Evolutionary conservation across 2,888 invertebrate species (phyloP).

Genomic region (Biston stratarius): DNA sequence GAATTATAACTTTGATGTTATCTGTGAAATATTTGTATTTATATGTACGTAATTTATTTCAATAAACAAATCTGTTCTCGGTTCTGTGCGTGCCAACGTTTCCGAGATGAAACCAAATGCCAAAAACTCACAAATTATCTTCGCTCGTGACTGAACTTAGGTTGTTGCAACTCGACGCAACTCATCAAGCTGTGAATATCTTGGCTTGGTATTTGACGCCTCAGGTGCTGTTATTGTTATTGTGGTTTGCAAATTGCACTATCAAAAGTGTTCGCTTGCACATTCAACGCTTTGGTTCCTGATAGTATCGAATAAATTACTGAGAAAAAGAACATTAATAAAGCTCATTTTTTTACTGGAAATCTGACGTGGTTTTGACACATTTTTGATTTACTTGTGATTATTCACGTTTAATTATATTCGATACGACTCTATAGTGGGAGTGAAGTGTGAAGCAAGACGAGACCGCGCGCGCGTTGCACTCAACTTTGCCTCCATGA

Average conservation of each 20-base stretch:
- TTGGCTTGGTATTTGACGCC: conserved; percentile 53
- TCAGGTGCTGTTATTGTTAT: conserved; percentile 46
- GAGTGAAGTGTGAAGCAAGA: too few relatives aligned
- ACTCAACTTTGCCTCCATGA: too few relatives aligned
- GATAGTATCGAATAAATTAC: not conserved
- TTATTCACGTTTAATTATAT: too few relatives aligned
- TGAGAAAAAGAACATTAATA: not conserved
- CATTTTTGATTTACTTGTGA: too few relatives aligned
- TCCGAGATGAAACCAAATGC: conserved; percentile 64
- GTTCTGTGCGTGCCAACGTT: conserved; percentile 45
- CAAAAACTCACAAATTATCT: conserved; percentile 79
- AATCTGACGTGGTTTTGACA: too few relatives aligned
- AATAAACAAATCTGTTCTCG: not conserved
- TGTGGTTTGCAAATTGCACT: conserved; percentile 23
- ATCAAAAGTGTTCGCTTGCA: conserved; percentile 21
- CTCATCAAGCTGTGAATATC: conserved; percentile 62
- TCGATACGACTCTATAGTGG: too few relatives aligned
- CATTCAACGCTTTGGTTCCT: not conserved
- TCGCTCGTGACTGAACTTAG: conserved; percentile 78
- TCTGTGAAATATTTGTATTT: too few relatives aligned
- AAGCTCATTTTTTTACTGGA: too few relatives aligned
- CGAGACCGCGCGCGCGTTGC: too few relatives aligned
- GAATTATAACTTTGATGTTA: too few relatives aligned
- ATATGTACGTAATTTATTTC: not conserved
- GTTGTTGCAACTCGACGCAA: conserved; percentile 60